A percentile compares a stretch with the other conserved stretches of the same genome.
phyloP scores from a whole-genome alignment of 2,797 vertebrate genomes.

The Pangasius djambal region DNA sequence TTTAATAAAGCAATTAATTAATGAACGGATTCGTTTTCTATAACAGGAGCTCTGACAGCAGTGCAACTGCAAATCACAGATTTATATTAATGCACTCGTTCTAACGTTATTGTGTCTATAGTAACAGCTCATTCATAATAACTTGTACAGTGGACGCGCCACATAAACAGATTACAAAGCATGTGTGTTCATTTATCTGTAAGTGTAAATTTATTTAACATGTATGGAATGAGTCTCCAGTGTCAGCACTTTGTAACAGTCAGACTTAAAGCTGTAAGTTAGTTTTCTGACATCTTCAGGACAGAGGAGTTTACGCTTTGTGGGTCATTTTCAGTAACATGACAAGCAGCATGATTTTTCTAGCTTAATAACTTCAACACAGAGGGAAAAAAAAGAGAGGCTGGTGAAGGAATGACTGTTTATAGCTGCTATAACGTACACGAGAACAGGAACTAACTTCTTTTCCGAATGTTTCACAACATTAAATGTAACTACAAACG shows the following conservation, averaged over 20 bases:
- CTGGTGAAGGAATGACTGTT: neutral
- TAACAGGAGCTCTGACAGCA: neutral
- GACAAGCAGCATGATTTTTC: neutral
- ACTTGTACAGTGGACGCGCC: neutral
- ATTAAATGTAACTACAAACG: neutral
- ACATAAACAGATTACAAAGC: neutral
- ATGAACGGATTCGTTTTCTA: neutral
- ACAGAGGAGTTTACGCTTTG: neutral
- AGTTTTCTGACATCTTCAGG: neutral
- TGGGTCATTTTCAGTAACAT: neutral
- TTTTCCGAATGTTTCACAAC: neutral
- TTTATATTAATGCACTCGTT: neutral
- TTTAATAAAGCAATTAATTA: neutral
- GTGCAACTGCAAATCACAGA: neutral
- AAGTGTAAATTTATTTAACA: neutral
- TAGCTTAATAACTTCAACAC: neutral
- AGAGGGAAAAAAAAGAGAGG: neutral
- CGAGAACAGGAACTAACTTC: neutral
- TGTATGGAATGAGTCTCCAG: constrained; percentile 1
- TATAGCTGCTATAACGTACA: neutral
- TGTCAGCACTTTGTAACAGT: neutral
- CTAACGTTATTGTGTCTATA: neutral
- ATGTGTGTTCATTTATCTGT: neutral
- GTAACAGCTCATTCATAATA: neutral
- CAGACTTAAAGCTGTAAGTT: neutral